Evolutionary conservation across 2,797 vertebrate species (phyloP).

Genomic region (Lacerta agilis): DNA sequence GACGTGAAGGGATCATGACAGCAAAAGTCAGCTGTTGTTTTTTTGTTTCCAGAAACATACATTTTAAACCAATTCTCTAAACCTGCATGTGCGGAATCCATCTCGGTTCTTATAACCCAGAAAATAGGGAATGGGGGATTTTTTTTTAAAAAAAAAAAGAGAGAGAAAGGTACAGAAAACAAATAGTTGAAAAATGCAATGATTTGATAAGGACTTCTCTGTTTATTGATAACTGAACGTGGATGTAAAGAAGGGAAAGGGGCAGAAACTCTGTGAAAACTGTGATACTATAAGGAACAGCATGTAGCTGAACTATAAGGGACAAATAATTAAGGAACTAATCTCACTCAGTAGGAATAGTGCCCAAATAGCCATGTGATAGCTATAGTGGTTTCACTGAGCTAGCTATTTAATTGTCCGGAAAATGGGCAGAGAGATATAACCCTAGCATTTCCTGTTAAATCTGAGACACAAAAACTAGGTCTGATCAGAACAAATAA

Average conservation of each 20-base stretch:
- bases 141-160: not conserved
- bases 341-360: accelerated
- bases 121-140: not conserved
- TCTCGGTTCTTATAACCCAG: not conserved
- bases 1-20: not conserved
- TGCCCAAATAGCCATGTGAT: not conserved
- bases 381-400: not conserved
- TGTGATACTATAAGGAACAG: not conserved
- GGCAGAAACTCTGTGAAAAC: constrained; percentile 1
- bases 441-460: too few relatives aligned
- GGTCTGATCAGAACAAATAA: too few relatives aligned
- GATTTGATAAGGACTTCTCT: constrained; percentile 7
- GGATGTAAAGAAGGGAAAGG: not conserved
- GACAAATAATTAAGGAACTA: not conserved
- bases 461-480: too few relatives aligned
- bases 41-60: not conserved
- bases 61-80: not conserved
- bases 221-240: accelerated
- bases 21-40: not conserved
- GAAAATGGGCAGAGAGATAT: not conserved
- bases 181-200: constrained; percentile 2
- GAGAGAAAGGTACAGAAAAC: constrained; percentile 3
- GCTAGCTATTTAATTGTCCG: not conserved
- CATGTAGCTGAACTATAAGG: not conserved
- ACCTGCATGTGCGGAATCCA: not conserved